A percentile compares a stretch with the other conserved stretches of the same genome.
Conservation (phyloP, 2,888 invertebrate genomes). For the Sminthurides aquaticus region DNA sequence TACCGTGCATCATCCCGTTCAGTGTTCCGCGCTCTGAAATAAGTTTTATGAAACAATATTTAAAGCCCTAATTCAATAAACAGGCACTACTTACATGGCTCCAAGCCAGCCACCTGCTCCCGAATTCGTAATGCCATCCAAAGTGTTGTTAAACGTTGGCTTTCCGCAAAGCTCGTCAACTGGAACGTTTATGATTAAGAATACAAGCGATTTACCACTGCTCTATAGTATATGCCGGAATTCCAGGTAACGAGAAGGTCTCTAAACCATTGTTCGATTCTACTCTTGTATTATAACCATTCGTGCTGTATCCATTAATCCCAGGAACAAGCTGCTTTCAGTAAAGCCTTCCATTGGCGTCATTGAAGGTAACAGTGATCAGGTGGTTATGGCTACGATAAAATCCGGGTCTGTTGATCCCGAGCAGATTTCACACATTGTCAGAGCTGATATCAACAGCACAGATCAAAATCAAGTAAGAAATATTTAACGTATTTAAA, state of each 20-base stretch:
- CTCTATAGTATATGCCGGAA: slow-evolving; percentile 15
- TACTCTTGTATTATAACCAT: too few species aligned
- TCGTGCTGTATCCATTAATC: too few species aligned
- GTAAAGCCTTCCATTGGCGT: slow-evolving; percentile 27
- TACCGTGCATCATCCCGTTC: too few species aligned
- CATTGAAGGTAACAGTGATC: slow-evolving; percentile 30
- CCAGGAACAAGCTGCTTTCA: too few species aligned
- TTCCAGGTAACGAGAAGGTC: slow-evolving; percentile 18
- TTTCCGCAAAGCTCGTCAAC: slow-evolving; percentile 26
- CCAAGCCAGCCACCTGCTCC: slow-evolving; percentile 24
- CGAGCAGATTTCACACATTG: slow-evolving; percentile 18
- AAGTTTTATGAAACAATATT: too few species aligned
- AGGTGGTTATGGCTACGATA: slow-evolving; percentile 30
- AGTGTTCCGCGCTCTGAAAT: too few species aligned
- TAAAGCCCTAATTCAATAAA: too few species aligned
- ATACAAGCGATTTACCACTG: slow-evolving; percentile 32
- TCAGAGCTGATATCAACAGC: slow-evolving; percentile 24
- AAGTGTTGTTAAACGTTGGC: slow-evolving; percentile 19
- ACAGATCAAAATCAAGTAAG: slow-evolving; percentile 29
- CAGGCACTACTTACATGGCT: slow-evolving; percentile 19
- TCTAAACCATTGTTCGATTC: too few species aligned
- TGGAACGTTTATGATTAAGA: slow-evolving; percentile 30
- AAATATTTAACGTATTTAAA: too few species aligned
- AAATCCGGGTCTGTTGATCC: slow-evolving; percentile 11
- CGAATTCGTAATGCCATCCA: slow-evolving; percentile 24